Evolutionary conservation across 2,888 invertebrate species (phyloP).

Genomic region (Fragum sueziense): DNA sequence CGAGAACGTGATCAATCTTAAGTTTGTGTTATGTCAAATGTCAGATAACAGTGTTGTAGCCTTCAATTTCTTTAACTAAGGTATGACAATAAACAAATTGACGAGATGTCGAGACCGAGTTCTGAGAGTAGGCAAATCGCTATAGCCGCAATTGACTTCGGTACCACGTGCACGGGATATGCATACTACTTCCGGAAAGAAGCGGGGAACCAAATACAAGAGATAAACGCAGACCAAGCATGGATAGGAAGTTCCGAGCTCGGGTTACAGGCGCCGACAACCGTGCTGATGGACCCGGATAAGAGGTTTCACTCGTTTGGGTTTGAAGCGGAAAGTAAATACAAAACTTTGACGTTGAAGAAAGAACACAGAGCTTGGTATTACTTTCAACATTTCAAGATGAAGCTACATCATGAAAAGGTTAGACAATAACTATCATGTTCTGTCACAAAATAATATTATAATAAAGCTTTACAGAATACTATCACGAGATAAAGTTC

Average conservation of each 20-base stretch:
- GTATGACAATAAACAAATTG: too few relatives aligned
- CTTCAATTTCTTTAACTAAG: too few relatives aligned
- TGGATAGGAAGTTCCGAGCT: constrained; percentile 53
- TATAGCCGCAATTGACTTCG: constrained; percentile 36
- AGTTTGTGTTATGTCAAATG: too few relatives aligned
- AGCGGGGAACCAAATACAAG: constrained; percentile 26
- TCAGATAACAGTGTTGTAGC: too few relatives aligned
- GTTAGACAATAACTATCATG: too few relatives aligned
- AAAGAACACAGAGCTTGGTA: constrained; percentile 45
- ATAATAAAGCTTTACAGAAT: too few relatives aligned
- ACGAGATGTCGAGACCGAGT: not conserved
- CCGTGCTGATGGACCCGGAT: constrained; percentile 41
- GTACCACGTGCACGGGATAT: constrained; percentile 46
- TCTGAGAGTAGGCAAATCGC: constrained; percentile 11
- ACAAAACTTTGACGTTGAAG: constrained; percentile 44
- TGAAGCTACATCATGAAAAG: constrained; percentile 53
- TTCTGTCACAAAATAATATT: too few relatives aligned
- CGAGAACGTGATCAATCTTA: too few relatives aligned
- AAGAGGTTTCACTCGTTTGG: constrained; percentile 54
- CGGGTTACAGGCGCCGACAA: constrained; percentile 53
- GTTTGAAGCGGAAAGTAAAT: constrained; percentile 54
- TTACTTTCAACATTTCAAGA: constrained; percentile 55
- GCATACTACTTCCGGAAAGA: constrained; percentile 50
- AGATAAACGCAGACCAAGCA: constrained; percentile 50
- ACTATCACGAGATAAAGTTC: too few relatives aligned